Evolutionary conservation across 2,113 vertebrate species (phyloP).

Genomic region (Channa argus): DNA sequence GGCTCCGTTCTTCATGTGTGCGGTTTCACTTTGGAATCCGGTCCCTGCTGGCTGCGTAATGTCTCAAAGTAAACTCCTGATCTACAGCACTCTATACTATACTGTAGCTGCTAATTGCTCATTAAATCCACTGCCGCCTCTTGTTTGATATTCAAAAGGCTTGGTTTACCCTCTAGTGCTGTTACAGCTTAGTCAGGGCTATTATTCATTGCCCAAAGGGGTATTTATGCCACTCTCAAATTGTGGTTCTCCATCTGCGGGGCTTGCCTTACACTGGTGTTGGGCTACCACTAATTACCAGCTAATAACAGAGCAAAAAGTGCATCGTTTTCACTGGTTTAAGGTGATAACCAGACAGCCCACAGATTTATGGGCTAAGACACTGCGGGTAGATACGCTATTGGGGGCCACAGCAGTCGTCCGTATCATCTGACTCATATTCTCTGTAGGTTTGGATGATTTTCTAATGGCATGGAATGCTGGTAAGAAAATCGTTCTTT

Average conservation of each 20-base stretch:
- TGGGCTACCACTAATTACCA: slow-evolving; percentile 81
- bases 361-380: slow-evolving; percentile 77
- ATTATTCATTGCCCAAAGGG: slow-evolving; percentile 66
- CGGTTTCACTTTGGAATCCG: slow-evolving; percentile 62
- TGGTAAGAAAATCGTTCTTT: slow-evolving; percentile 60
- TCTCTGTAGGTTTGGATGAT: slow-evolving; percentile 54
- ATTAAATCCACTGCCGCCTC: slow-evolving; percentile 66
- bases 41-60: slow-evolving; percentile 48
- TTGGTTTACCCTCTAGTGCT: slow-evolving; percentile 57
- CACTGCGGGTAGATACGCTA: slow-evolving; percentile 51
- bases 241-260: slow-evolving; percentile 65
- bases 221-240: slow-evolving; percentile 72
- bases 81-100: slow-evolving; percentile 52
- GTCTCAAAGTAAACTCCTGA: slow-evolving; percentile 44
- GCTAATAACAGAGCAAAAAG: slow-evolving; percentile 69
- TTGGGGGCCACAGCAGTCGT: slow-evolving; percentile 55
- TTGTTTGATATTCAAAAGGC: slow-evolving; percentile 71
- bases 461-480: slow-evolving; percentile 59
- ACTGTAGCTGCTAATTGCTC: slow-evolving; percentile 67
- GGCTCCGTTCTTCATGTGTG: slow-evolving; percentile 50
- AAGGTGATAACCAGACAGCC: slow-evolving; percentile 73
- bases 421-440: slow-evolving; percentile 44
- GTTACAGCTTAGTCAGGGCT: slow-evolving; percentile 65
- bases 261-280: slow-evolving; percentile 78
- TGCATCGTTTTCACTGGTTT: slow-evolving; percentile 77